Conservation (phyloP, 1,140 invertebrate genomes). For the Cydia pomonella region DNA sequence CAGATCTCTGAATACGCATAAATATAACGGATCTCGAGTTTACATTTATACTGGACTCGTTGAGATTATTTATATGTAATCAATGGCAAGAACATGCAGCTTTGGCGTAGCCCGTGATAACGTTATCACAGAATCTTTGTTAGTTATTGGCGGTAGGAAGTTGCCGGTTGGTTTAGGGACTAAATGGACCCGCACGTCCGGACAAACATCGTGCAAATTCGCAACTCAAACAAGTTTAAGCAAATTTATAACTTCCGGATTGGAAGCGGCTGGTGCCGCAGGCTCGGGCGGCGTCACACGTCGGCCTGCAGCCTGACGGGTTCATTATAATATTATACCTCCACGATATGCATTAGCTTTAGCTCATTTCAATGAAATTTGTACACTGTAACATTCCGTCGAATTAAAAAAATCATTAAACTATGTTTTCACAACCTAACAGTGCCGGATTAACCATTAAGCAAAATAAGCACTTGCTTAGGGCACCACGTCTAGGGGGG, state of each 20-base stretch:
- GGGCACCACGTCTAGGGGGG: no score
- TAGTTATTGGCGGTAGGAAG: slow-evolving; percentile 60
- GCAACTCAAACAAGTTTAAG: slow-evolving; percentile 75
- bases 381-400: neutral
- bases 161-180: slow-evolving; percentile 65
- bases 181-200: slow-evolving; percentile 74
- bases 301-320: neutral
- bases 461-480: no score
- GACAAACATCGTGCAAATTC: slow-evolving; percentile 72
- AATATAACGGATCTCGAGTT: neutral
- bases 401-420: neutral
- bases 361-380: neutral
- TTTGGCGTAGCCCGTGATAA: slow-evolving; percentile 36
- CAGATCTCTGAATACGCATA: neutral
- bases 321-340: neutral
- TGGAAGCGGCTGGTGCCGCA: slow-evolving; percentile 54
- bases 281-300: slow-evolving; percentile 35
- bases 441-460: no score
- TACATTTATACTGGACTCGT: neutral
- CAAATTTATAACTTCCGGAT: slow-evolving; percentile 74
- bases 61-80: neutral
- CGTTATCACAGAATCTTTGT: slow-evolving; percentile 51
- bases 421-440: no score
- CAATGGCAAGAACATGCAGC: neutral
- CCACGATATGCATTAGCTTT: neutral